Evolutionary conservation across 2,888 invertebrate genomes (phyloP), one percentile per base, ranked within the genome.

Genomic region (Polyommatus iphigenia): DNA sequence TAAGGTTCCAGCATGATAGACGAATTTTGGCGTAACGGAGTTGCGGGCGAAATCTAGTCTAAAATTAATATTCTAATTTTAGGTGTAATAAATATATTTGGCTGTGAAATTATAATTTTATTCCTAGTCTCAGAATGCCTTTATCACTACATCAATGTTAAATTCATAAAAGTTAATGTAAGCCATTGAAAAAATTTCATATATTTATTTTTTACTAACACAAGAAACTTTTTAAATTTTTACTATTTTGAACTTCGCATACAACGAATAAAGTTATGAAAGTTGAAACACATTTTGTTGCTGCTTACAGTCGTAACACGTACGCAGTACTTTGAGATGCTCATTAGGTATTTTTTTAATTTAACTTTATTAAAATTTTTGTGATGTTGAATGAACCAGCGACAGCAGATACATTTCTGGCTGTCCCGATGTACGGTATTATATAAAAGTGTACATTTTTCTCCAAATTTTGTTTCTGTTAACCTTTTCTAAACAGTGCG

Each of bases 191-290:
- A 67, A 20, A 24, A 13, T 32, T 32, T 20, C 24, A 62, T 62
- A 62, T 24, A 24, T 29, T 36, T 3, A 15, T 24, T 67, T 67
- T 67, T 67, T 67, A 6, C 4, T 24, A 29, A 29, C 15, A 29
- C 5, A 13, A 67, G 67, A 29, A 67, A 67, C 15, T 67, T 29
- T 67, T 67, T 13, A 29, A 29, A 29, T 29, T 29, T 29, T 29
- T 24, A 3, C 10, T 62, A 62, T 67, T 15, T 67, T 5, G 67
- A 67, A 7, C 67, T 29, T 29, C 67, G 18, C 15, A 15, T 15
- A 67, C 62, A 62, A 20, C 62, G 20, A 24, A 67, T 67, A 67
- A 67, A 67, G 13, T 67, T 67, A 13, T 67, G 29, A 67, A 67
- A 67, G 29, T 32, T 10, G 4, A 67, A 67, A 32, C 18, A 18